These are phyloP conservation scores for Perizoma affinitatum DNA, from an alignment of 2,888 invertebrate genomes.

Conservation along the genomic window DNA sequence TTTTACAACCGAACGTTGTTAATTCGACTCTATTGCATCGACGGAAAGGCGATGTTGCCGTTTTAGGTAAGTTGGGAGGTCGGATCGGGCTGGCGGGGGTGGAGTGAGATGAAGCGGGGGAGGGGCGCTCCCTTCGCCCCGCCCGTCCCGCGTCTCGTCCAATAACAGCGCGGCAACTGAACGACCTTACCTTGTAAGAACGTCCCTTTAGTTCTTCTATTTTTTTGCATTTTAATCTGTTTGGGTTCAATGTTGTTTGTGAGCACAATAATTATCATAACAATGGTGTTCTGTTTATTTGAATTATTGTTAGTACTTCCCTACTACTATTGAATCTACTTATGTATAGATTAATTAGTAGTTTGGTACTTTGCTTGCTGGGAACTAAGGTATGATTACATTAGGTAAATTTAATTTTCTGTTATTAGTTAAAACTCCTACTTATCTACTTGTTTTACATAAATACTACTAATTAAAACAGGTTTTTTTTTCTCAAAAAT, in stretches of 20 bases:
- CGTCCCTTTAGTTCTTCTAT: constrained; percentile 75
- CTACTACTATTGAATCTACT: too few species aligned
- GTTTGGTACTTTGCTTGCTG: too few species aligned
- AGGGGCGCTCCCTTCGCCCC: constrained; percentile 70
- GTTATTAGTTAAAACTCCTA: too few species aligned
- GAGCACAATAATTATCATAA: constrained; percentile 19
- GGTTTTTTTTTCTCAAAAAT: too few species aligned
- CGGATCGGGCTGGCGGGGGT: constrained; percentile 63
- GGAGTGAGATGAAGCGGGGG: constrained; percentile 66
- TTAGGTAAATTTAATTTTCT: too few species aligned
- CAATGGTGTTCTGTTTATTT: constrained; percentile 9
- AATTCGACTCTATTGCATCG: constrained; percentile 49
- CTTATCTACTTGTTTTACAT: too few species aligned
- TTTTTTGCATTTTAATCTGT: constrained; percentile 54
- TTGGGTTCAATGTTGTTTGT: constrained; percentile 40
- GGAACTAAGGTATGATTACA: too few species aligned
- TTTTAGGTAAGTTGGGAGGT: constrained; percentile 66
- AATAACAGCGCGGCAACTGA: constrained; percentile 66
- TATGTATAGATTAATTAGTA: too few species aligned
- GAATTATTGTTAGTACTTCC: too few species aligned
- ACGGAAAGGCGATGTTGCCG: constrained; percentile 55
- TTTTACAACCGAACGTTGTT: constrained; percentile 45
- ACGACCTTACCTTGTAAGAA: constrained; percentile 78
- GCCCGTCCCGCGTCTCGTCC: constrained; percentile 71
- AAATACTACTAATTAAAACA: too few species aligned